Percentiles rank a stretch among this genome's conserved stretches.
Conservation (phyloP, 2,797 vertebrate species). For the Bradypodion pumilum region DNA sequence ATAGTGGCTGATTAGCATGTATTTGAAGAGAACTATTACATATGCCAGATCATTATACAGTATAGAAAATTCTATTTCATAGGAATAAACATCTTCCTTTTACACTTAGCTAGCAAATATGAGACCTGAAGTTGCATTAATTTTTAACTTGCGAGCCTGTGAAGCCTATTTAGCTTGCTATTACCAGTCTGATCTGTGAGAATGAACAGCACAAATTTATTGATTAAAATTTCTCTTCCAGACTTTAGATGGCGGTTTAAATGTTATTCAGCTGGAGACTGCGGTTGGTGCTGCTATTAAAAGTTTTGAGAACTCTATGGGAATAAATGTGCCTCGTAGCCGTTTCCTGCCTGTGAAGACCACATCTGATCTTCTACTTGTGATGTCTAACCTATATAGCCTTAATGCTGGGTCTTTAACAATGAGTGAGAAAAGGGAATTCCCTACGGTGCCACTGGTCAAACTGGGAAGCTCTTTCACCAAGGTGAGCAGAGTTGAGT, state of each 20-base stretch:
- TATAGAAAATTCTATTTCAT: neutral
- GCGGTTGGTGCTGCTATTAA: constrained; percentile 97
- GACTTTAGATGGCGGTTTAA: constrained; percentile 94
- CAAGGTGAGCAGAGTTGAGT: constrained; percentile 78
- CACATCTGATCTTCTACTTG: constrained; percentile 94
- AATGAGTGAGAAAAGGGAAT: constrained; percentile 96
- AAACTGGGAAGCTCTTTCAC: constrained; percentile 98
- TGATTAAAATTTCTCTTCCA: constrained; percentile 62
- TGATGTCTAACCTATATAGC: constrained; percentile 98
- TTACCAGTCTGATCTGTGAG: neutral
- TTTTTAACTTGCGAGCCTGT: too few species aligned
- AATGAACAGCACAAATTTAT: neutral
- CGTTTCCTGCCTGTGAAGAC: constrained; percentile 98
- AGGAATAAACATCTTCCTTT: neutral
- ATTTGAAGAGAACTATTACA: neutral
- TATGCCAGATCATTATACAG: neutral
- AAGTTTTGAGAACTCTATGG: constrained; percentile 95
- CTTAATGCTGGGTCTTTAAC: constrained; percentile 94
- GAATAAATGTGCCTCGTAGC: constrained; percentile 96
- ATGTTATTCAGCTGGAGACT: constrained; percentile 96
- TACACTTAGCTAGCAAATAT: neutral
- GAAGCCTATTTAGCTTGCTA: neutral
- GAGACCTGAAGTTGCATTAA: neutral
- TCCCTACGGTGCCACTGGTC: constrained; percentile 94
- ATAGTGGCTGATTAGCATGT: neutral